Percentiles rank a stretch among this genome's conserved stretches.
phyloP scores from a whole-genome alignment of 1,140 invertebrate species.

The Metopolophium dirhodum region DNA sequence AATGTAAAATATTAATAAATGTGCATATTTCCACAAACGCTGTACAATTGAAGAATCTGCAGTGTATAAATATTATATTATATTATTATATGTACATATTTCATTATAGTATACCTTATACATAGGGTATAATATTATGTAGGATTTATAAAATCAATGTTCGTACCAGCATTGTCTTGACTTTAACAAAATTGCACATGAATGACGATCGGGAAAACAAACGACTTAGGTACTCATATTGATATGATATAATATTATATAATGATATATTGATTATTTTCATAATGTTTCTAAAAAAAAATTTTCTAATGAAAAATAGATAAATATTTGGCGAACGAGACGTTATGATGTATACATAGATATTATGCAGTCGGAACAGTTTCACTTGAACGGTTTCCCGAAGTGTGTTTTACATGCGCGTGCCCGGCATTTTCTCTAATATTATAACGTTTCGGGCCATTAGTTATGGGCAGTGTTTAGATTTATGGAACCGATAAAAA shows the following conservation, averaged over 20 bases:
- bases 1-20: neutral
- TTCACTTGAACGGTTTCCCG: neutral
- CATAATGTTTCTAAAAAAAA: no score
- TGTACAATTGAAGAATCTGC: neutral
- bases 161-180: no score
- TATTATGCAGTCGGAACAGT: neutral
- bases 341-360: neutral
- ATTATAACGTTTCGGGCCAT: constrained; percentile 11
- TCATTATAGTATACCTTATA: neutral
- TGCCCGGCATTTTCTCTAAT: neutral
- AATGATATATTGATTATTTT: no score
- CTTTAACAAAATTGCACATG: no score
- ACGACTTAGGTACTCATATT: no score
- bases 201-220: no score
- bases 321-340: constrained; percentile 1
- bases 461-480: neutral
- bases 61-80: neutral
- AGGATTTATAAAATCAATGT: no score
- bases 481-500: neutral
- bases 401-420: neutral
- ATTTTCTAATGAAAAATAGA: neutral
- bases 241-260: no score
- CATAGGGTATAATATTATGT: no score
- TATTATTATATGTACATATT: no score
- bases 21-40: neutral